Base-by-base conservation (phyloP, 1,140 invertebrate genomes). In the Gryon sp. region DNA sequence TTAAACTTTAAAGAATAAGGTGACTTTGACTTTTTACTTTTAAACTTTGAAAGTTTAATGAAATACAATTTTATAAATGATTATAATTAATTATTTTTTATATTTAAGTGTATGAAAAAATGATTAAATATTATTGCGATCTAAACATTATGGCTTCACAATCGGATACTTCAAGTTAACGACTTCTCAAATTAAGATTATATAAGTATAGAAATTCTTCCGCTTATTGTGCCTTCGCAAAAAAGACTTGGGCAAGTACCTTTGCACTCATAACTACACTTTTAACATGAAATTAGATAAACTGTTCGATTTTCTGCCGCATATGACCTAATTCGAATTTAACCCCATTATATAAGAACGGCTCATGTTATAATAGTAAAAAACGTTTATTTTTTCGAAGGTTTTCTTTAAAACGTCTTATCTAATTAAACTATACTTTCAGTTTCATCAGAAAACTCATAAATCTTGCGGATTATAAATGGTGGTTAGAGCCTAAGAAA, bases 321-420 rank as follows among this genome's bases (percentile, higher is more conserved):
- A n/a, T 52, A 72, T 73, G 72, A 81, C 70, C 79, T 70, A 79
- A 52, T 78, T 83, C 45, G 14, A 79, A 80, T 79, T 83, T 80
- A 79, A 69, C 65, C 63, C 26, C 7, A 74, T 86, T 86, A 83
- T 79, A 65, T 84, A 84, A 85, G 69, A 55, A 57, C 52, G 24
- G 38, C n/a, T 68, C 74, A 59, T 68, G 70, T 80, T 74, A 84
- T 82, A 72, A 34, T 28, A 46, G 82, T 82, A 81, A 82, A 79
- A 81, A 53, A 50, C 79, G 73, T 45, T 69, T 72, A 80, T 83
- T 57, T 78, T 57, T 59, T 7, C 28, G 46, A 65, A 69, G 32
- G 83, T 80, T 83, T 86, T 84, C 81, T 45, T 75, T 82, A 41
- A 40, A 79, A 80, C 79, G 65, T 77, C 63, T 76, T 40, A 63